These are phyloP conservation scores for Phyllotis vaccarum DNA, from an alignment of 2,797 vertebrate genomes.

Conservation along the genomic window DNA sequence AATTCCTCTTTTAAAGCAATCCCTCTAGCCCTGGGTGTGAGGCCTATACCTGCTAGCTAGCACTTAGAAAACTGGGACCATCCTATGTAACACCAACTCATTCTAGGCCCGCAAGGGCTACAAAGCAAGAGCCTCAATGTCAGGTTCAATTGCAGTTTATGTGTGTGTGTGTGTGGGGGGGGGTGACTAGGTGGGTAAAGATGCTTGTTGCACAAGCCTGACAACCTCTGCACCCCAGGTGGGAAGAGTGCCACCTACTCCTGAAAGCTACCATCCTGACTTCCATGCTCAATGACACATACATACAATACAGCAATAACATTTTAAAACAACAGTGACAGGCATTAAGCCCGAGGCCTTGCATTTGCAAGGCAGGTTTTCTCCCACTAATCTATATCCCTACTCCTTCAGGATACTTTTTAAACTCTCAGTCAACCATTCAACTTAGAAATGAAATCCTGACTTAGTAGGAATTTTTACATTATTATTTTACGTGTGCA, in stretches of 20 bases:
- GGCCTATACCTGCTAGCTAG: background rate
- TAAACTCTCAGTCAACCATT: background rate
- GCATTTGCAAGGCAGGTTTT: background rate
- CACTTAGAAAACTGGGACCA: background rate
- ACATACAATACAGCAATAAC: background rate
- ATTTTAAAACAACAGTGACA: background rate
- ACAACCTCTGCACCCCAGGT: background rate
- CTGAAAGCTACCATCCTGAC: background rate
- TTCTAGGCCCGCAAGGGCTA: background rate
- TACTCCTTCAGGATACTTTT: too few species aligned
- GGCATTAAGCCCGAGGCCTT: background rate
- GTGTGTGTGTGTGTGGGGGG: too few species aligned
- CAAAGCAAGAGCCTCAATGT: background rate
- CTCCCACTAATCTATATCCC: background rate
- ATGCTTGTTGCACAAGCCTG: background rate
- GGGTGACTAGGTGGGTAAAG: background rate
- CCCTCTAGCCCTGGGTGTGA: background rate
- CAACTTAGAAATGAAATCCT: conserved; percentile 50
- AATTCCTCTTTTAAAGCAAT: conserved; percentile 43
- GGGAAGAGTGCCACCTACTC: background rate
- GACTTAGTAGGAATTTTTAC: background rate
- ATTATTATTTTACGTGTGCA: background rate
- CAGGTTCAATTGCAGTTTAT: background rate
- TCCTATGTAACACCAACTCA: background rate
- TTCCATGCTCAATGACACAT: background rate